These are phyloP conservation scores for Dipodomys ordii DNA, from an alignment of 2,113 vertebrate genomes.

Conservation along the genomic window DNA sequence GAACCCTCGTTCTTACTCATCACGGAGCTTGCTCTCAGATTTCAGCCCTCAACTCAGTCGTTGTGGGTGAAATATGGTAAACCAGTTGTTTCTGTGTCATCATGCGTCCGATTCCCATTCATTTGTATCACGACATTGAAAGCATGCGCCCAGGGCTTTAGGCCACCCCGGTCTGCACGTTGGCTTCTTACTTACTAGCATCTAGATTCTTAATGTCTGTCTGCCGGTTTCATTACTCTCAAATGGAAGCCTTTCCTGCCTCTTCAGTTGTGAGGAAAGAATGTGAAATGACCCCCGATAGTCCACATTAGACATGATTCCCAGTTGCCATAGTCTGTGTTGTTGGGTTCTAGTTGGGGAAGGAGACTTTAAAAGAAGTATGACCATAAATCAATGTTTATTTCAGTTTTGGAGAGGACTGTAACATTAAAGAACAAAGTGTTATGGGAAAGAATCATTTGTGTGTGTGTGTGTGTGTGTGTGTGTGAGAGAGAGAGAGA, in stretches of 20 bases:
- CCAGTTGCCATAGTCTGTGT: fast-evolving
- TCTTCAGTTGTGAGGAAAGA: background rate
- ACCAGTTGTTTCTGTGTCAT: background rate
- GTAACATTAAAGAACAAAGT: background rate
- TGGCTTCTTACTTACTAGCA: background rate
- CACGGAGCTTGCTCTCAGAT: background rate
- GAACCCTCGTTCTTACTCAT: fast-evolving
- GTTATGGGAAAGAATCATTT: background rate
- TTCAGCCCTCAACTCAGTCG: background rate
- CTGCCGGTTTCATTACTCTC: background rate
- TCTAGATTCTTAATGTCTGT: background rate
- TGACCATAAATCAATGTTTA: background rate
- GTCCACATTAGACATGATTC: background rate
- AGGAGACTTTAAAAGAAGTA: background rate
- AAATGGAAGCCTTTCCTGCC: background rate
- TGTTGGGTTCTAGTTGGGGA: background rate
- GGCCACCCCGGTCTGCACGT: background rate
- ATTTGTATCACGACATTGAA: background rate
- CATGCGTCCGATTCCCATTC: background rate
- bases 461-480: too few species aligned
- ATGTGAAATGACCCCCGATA: background rate
- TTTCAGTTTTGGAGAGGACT: background rate
- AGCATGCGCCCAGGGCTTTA: background rate
- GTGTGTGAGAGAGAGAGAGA: too few species aligned
- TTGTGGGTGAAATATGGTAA: background rate